Percentiles rank a stretch among this genome's conserved stretches.
phyloP scores from a whole-genome alignment of 1,140 invertebrate species.

The Parasteatoda tepidariorum region DNA sequence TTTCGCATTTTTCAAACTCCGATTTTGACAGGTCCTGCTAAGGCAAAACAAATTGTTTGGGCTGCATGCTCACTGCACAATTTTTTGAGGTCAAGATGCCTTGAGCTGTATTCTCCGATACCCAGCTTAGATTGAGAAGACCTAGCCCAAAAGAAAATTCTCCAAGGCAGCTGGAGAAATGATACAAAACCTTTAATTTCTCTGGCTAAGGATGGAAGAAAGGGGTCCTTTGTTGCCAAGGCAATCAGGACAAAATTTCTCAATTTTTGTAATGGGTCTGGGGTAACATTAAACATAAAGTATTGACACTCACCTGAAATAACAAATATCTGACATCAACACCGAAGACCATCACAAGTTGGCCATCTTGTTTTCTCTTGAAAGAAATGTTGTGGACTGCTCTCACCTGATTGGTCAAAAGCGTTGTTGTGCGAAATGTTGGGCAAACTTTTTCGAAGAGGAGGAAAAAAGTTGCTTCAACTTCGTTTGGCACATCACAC shows the following conservation, averaged over 20 bases:
- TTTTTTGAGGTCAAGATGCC: not conserved
- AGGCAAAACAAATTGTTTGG: not conserved
- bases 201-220: not conserved
- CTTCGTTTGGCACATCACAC: no score
- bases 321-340: no score
- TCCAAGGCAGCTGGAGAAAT: not conserved
- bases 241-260: not conserved
- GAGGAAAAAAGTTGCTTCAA: no score
- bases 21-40: not conserved
- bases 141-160: not conserved
- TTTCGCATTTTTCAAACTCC: slow-evolving; percentile 4
- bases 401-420: no score
- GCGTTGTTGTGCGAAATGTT: no score
- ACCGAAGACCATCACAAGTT: no score
- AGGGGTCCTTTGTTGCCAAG: not conserved
- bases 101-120: not conserved
- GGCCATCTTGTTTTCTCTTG: no score
- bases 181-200: not conserved
- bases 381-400: no score
- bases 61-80: not conserved
- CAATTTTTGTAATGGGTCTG: not conserved
- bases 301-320: no score
- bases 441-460: no score
- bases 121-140: not conserved
- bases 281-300: no score